A percentile compares a stretch with the other conserved stretches of the same genome.
Evolutionary conservation across 2,888 invertebrate genomes (phyloP).

Genomic region (Orchesellides sinensis): DNA sequence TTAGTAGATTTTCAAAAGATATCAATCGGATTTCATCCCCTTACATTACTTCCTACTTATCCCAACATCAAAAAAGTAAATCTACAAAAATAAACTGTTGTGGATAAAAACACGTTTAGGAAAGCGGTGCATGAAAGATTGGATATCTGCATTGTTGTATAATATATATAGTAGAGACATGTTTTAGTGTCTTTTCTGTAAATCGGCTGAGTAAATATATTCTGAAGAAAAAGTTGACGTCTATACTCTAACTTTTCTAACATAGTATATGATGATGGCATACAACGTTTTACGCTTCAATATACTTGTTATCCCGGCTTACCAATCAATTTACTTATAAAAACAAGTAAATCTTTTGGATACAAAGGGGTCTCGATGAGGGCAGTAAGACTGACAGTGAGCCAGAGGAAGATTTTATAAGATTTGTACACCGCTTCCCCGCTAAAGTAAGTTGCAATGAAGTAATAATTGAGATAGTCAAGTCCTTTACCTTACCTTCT

Average conservation of each 20-base stretch:
- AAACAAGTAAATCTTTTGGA: constrained; percentile 44
- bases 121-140: neutral
- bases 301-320: constrained; percentile 20
- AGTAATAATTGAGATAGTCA: too few relatives aligned
- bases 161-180: too few relatives aligned
- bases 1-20: constrained; percentile 50
- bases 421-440: too few relatives aligned
- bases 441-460: too few relatives aligned
- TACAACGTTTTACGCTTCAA: constrained; percentile 13
- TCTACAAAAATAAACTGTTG: too few relatives aligned
- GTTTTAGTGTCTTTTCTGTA: too few relatives aligned
- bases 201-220: too few relatives aligned
- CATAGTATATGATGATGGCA: constrained; percentile 1
- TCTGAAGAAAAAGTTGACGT: too few relatives aligned
- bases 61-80: constrained; percentile 2
- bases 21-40: constrained; percentile 42
- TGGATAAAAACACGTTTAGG: constrained; percentile 23
- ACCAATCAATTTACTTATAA: constrained; percentile 44
- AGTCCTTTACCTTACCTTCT: neutral
- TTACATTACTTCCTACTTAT: constrained; percentile 49
- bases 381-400: neutral
- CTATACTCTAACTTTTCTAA: too few relatives aligned
- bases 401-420: too few relatives aligned
- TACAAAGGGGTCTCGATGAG: constrained; percentile 13
- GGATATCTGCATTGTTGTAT: neutral